phyloP scores from a whole-genome alignment of 2,888 invertebrate species.

The Nephrotoma appendiculata region DNA sequence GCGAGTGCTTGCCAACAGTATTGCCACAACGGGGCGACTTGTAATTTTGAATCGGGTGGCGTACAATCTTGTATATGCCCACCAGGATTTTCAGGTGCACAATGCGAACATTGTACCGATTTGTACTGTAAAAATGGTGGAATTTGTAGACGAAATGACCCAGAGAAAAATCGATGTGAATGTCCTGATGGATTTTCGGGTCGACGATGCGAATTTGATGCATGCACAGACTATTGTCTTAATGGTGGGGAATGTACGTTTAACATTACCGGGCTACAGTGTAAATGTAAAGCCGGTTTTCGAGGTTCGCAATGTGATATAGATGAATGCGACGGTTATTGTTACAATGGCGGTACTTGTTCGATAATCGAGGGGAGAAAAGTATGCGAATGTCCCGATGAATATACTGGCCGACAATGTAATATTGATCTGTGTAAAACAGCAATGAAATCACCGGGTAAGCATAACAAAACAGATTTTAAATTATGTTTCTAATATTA shows the following conservation, averaged over 20 bases:
- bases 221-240: slow-evolving; percentile 43
- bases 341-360: slow-evolving; percentile 36
- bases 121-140: slow-evolving; percentile 46
- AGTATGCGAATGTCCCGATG: slow-evolving; percentile 33
- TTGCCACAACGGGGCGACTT: slow-evolving; percentile 42
- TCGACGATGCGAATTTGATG: slow-evolving; percentile 42
- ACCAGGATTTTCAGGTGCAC: slow-evolving; percentile 35
- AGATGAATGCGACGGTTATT: slow-evolving; percentile 35
- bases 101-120: slow-evolving; percentile 43
- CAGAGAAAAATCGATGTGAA: slow-evolving; percentile 34
- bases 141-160: slow-evolving; percentile 35
- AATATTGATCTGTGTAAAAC: slow-evolving; percentile 38
- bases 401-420: slow-evolving; percentile 35
- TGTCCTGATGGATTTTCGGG: slow-evolving; percentile 42
- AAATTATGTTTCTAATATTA: slow-evolving; percentile 10
- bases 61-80: slow-evolving; percentile 37
- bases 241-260: slow-evolving; percentile 35
- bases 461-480: background rate
- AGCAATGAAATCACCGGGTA: slow-evolving; percentile 26
- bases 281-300: slow-evolving; percentile 25
- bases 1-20: slow-evolving; percentile 37
- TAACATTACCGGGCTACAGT: slow-evolving; percentile 26
- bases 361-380: slow-evolving; percentile 15
- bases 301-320: slow-evolving; percentile 37
- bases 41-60: slow-evolving; percentile 29